phyloP scores from a whole-genome alignment of 2,797 vertebrate species.

The Lagorchestes hirsutus region DNA sequence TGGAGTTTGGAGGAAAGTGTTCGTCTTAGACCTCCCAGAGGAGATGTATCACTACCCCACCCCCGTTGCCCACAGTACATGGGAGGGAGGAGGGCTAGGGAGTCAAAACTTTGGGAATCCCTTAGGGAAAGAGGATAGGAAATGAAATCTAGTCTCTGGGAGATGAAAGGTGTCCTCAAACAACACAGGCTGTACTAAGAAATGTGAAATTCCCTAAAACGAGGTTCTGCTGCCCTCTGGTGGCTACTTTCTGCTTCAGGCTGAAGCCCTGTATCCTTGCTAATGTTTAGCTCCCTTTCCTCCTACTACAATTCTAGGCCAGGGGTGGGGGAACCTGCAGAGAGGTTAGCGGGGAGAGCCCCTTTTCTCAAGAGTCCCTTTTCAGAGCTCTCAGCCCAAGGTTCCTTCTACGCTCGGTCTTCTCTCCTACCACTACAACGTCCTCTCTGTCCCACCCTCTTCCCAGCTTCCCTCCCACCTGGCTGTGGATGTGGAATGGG shows the following conservation, averaged over 20 bases:
- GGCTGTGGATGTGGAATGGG: neutral
- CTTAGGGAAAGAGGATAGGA: neutral
- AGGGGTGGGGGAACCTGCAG: neutral
- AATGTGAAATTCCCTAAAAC: neutral
- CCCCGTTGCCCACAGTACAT: neutral
- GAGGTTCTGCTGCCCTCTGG: conserved; percentile 65
- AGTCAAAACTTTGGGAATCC: neutral
- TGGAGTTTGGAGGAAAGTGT: too few species aligned
- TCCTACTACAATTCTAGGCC: neutral
- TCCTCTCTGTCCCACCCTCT: neutral
- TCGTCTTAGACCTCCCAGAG: neutral
- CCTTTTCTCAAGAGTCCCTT: neutral
- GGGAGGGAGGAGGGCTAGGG: neutral
- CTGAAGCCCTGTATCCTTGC: neutral
- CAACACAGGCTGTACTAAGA: neutral
- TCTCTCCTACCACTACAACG: neutral
- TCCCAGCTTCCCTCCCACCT: neutral
- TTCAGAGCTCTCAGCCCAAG: neutral
- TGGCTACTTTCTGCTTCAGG: conserved; percentile 16
- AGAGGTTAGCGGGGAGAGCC: neutral
- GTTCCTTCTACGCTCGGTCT: neutral
- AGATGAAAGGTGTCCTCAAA: neutral
- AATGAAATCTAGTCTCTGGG: neutral
- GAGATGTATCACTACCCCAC: neutral
- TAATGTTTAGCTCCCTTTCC: neutral